Evolutionary conservation across 2,113 vertebrate genomes (phyloP), one percentile per base, ranked within the genome.

Genomic region (Bothrops jararaca): DNA sequence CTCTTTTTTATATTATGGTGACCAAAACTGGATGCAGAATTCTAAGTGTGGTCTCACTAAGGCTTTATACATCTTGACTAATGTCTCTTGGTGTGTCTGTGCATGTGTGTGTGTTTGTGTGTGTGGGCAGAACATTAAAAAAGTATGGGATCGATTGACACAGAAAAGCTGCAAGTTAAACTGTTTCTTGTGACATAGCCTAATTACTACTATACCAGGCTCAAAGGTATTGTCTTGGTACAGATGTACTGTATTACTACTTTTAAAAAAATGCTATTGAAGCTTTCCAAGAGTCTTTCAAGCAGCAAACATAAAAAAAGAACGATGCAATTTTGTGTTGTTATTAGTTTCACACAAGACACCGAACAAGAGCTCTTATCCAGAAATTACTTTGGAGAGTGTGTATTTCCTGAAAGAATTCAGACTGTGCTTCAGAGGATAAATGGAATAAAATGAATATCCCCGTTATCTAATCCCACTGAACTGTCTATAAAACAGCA

Each of bases 161-260:
- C 88, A 93, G 86, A 95, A 94, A 69, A 94, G 90, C 2, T 87
- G 91, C 92, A 95, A 95, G 93, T 94, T 95, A 93, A 95, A 95
- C 57, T 89, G 20, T 92, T 95, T 94, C n/a, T 88, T 90, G 69
- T 94, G 87, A 95, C 91, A 94, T 3, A 45, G 45, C 91, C 80
- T 95, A 92, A 96, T 95, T 92, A 90, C 80, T 92, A 91, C 69
- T 64, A 60, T 89, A 23, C 74, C 64, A 94, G 89, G 57, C 88
- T 95, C 91, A 94, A 91, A 96, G 50, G 48, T 69, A 93, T 91
- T 96, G 54, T 96, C 95, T 91, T 93, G 45, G 13, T 56, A 89
- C 23, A 89, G 6, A 29, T 13, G 23, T 8, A 50, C 10, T 34
- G 42, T 3, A 11, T 39, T 80, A 56, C 12, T 92, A 45, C 57